Percentiles rank a stretch among this genome's conserved stretches.
phyloP scores from a whole-genome alignment of 2,113 vertebrate species.

The Piprites chloris region DNA sequence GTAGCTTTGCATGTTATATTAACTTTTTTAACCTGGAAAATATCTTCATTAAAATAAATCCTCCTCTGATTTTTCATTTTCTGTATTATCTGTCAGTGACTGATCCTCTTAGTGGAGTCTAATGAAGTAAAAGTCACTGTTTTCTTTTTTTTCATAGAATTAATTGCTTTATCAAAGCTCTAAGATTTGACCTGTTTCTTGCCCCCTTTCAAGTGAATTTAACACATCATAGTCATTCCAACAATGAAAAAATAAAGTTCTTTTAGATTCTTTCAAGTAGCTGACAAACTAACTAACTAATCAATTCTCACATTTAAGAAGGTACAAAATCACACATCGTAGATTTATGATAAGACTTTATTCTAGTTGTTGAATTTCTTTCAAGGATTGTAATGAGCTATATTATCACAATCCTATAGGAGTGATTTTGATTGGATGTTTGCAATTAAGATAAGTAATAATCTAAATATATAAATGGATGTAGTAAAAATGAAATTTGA shows the following conservation, averaged over 20 bases:
- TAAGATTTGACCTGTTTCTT: neutral
- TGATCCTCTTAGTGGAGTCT: neutral
- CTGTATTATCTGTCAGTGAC: neutral
- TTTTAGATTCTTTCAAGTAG: neutral
- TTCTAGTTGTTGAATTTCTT: neutral
- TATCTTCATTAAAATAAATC: neutral
- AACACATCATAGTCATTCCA: neutral
- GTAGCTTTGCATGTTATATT: neutral
- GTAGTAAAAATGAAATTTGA: neutral
- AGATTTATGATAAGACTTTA: neutral
- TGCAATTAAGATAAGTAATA: neutral
- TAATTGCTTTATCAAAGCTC: neutral
- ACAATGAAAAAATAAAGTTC: neutral
- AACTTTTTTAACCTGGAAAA: neutral
- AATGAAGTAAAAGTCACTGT: neutral
- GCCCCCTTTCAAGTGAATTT: neutral
- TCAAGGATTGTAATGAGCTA: neutral
- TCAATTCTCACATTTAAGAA: neutral
- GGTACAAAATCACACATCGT: neutral
- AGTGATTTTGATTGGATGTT: neutral
- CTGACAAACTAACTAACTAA: neutral
- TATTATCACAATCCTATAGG: neutral
- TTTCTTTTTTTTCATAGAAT: neutral
- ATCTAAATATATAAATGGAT: neutral
- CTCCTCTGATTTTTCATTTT: neutral